Evolutionary conservation across 2,888 invertebrate species (phyloP).

Genomic region (Cephus pulcher): DNA sequence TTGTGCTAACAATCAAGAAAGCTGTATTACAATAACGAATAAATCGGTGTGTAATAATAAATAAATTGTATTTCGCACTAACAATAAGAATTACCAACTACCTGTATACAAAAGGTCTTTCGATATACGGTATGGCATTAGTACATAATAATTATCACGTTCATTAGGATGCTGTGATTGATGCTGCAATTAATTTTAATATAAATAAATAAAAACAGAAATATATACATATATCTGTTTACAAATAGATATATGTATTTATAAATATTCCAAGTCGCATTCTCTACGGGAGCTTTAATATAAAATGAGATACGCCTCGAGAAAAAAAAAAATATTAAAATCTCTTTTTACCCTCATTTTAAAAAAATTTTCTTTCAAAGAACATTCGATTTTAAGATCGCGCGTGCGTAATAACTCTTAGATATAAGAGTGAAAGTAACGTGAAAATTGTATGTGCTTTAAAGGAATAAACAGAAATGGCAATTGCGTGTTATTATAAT

Average conservation of each 20-base stretch:
- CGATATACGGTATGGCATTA: not conserved
- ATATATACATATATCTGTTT: not conserved
- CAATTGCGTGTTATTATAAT: not conserved
- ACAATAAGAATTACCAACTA: not conserved
- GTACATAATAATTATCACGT: not conserved
- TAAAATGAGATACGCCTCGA: not conserved
- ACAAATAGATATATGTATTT: not conserved
- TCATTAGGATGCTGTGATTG: not conserved
- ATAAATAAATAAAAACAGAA: not conserved
- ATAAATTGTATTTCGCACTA: constrained; percentile 23
- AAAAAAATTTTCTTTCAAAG: not conserved
- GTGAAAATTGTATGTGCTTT: not conserved
- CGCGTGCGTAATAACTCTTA: not conserved
- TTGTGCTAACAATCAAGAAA: constrained; percentile 60
- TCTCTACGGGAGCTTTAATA: not conserved
- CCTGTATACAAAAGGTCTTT: not conserved
- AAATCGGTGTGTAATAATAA: constrained; percentile 45
- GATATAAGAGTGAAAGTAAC: not conserved
- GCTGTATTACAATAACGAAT: constrained; percentile 44
- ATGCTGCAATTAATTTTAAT: not conserved
- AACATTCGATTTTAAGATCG: not conserved
- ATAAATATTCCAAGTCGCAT: not conserved
- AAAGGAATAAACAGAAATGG: not conserved
- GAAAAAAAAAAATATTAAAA: not conserved
- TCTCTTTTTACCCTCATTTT: too few species aligned